A percentile compares a stretch with the other conserved stretches of the same genome.
Evolutionary conservation across 2,888 invertebrate species (phyloP).

Genomic region (Cepaea hortensis): DNA sequence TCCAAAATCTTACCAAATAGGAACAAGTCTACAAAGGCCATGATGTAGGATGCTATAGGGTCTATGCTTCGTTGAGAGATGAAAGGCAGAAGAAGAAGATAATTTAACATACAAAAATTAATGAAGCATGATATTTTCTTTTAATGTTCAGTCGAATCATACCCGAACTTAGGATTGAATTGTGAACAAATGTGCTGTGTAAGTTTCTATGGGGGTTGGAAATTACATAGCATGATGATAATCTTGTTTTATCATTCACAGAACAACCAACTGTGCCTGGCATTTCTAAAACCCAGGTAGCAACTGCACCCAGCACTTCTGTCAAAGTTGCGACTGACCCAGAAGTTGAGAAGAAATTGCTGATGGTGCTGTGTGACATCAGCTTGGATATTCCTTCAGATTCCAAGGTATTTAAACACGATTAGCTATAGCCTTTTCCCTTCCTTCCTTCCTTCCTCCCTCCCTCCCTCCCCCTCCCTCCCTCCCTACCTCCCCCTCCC

Average conservation of each 20-base stretch:
- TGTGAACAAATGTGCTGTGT: too few relatives aligned
- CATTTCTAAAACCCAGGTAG: not conserved
- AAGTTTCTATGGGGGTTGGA: too few relatives aligned
- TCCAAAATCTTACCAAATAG: too few relatives aligned
- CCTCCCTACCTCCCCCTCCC: not conserved
- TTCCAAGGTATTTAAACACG: slow-evolving; percentile 76
- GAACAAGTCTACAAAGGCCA: too few relatives aligned
- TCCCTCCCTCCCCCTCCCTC: not conserved
- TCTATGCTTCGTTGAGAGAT: too few relatives aligned
- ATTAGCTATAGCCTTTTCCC: not conserved
- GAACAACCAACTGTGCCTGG: slow-evolving; percentile 10
- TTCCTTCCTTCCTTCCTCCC: not conserved
- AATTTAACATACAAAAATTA: too few relatives aligned
- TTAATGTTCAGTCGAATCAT: too few relatives aligned
- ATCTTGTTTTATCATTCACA: not conserved
- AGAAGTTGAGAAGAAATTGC: slow-evolving; percentile 80
- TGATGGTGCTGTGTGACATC: slow-evolving; percentile 84
- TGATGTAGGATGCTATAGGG: too few relatives aligned
- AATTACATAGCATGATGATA: not conserved
- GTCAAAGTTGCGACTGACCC: slow-evolving; percentile 76
- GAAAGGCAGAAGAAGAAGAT: too few relatives aligned
- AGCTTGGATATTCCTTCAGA: slow-evolving; percentile 84
- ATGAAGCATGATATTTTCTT: too few relatives aligned
- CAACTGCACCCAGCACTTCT: not conserved
- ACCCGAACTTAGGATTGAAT: too few relatives aligned